Evolutionary conservation across 1,140 invertebrate genomes (phyloP), one percentile per base, ranked within the genome.

Genomic region (Telenomus remus): DNA sequence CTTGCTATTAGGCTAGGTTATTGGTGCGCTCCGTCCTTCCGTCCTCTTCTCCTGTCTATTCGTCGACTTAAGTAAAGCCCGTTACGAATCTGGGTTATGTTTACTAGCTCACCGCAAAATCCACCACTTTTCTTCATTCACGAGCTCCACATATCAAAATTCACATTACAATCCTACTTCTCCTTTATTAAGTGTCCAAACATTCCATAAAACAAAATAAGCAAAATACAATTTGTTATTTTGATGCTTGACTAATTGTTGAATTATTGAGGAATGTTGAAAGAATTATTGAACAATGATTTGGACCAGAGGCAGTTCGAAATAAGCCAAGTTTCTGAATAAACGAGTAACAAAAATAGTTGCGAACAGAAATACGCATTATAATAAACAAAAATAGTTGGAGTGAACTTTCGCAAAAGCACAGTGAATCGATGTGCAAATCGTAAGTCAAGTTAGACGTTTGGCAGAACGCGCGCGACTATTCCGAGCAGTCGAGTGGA

Each of bases 1-100:
- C 47, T 27, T 6, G 63, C 76, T 79, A 81, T 83, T 82, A 83
- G 78, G 79, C 78, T 82, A 81, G 80, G 80, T 84, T 82, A 81
- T 82, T 66, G 75, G 79, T 81, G 77, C 69, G 9, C 51, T 72
- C 56, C 53, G 73, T 63, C 47, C 54, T 39, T 43, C 57, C 47
- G 57, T 51, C 50, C 55, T 55, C 1, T 51, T 59, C 64, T 39
- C 57, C 48, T 66, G 39, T 51, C n/a, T 35, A 14, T 27, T 55
- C 13, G n/a, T 43, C 27, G 34, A 12, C 33, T 47, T 16, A 54
- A 53, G 33, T 59, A 39, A 54, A 42, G 43, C 5, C 48, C 27
- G 27, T 54, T 35, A 44, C 60, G 78, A 78, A 83, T 82, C 82
- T 82, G 63, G 81, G 81, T 82, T 82, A 82, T 83, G 81, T 83